A percentile compares a stretch with the other conserved stretches of the same genome.
These are phyloP conservation scores for Dicyrtoma fusca DNA, from an alignment of 2,888 invertebrate species.

Conservation along the genomic window DNA sequence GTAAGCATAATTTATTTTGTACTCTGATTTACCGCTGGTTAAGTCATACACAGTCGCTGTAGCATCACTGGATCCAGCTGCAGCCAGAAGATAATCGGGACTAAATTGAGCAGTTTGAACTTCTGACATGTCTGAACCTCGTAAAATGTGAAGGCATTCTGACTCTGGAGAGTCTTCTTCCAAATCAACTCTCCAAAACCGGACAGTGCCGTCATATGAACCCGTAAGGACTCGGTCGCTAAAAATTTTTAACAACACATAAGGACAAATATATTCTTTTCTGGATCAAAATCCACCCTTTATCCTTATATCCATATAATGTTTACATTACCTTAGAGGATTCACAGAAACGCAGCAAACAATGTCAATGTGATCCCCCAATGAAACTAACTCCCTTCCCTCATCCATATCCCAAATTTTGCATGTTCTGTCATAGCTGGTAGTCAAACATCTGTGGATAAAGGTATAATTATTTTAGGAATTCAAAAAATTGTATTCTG, in stretches of 20 bases:
- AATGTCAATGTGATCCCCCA: slow-evolving; percentile 77
- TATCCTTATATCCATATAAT: too few species aligned
- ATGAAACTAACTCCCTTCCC: slow-evolving; percentile 68
- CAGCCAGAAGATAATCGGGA: slow-evolving; percentile 68
- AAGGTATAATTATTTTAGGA: too few species aligned
- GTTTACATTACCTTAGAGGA: slow-evolving; percentile 68
- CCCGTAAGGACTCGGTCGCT: slow-evolving; percentile 76
- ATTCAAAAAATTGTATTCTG: too few species aligned
- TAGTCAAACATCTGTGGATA: slow-evolving; percentile 76
- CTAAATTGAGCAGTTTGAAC: slow-evolving; percentile 72
- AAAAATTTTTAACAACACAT: too few species aligned
- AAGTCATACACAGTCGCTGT: slow-evolving; percentile 74
- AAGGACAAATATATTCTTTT: too few species aligned
- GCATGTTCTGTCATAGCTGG: slow-evolving; percentile 83
- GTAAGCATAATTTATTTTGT: too few species aligned
- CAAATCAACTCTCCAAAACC: slow-evolving; percentile 71
- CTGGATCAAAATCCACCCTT: too few species aligned
- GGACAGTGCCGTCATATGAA: slow-evolving; percentile 78
- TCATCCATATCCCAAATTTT: slow-evolving; percentile 76
- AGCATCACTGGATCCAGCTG: slow-evolving; percentile 77
- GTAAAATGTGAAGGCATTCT: slow-evolving; percentile 65
- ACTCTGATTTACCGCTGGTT: slow-evolving; percentile 64
- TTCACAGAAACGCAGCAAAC: slow-evolving; percentile 80
- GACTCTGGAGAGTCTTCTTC: slow-evolving; percentile 59
- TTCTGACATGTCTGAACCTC: slow-evolving; percentile 73